Evolutionary conservation across 92 coral and sea anemone species (phyloP), one percentile per base, ranked within the genome.

Genomic region (Palythoa grandis): DNA sequence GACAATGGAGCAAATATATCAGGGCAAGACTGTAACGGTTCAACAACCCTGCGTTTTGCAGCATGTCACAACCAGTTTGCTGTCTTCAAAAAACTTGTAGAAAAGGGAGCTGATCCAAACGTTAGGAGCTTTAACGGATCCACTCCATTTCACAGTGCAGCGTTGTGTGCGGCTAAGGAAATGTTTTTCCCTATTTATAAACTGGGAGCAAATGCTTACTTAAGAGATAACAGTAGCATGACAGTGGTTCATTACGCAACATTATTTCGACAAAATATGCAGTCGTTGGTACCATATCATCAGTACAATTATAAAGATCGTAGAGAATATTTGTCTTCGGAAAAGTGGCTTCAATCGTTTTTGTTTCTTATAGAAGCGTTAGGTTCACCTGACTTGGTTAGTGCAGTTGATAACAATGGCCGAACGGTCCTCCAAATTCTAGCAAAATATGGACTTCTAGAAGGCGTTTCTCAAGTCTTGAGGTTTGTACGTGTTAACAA

Each of bases 121-220:
- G 75, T 71, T 1, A 82, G 20, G 15, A 90, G 87, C 50, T 19
- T 23, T 1, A 90, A 90, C 5, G 90, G 92, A 1, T 90, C 92
- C 0, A 90, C 92, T 12, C 92, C 92, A 0, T 86, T 90, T 57
- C 92, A 90, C 47, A 90, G 92, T 56, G 92, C 92, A 15, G 90
- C 92, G 17, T n/a, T 83, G 1, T 90, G 92, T 15, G 78, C 67
- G 0, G 78, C 90, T 0, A 75, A 15, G 37, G 43, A 52, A 12
- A 50, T 75, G n/a, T 76, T 76, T 13, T 11, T 52, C 20, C 67
- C 57, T 22, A 24, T 76, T 22, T 12, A 54, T 29, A 6, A 54
- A 76, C 66, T 52, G 39, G 67, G 82, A 23, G 66, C 82, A 23
- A 17, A 76, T 54, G 39, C 57, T 15, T 24, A 52, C 47, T 54